Percentiles rank a stretch among this genome's conserved stretches.
phyloP scores from a whole-genome alignment of 2,888 invertebrate species.

The Nasonovia ribisnigri region DNA sequence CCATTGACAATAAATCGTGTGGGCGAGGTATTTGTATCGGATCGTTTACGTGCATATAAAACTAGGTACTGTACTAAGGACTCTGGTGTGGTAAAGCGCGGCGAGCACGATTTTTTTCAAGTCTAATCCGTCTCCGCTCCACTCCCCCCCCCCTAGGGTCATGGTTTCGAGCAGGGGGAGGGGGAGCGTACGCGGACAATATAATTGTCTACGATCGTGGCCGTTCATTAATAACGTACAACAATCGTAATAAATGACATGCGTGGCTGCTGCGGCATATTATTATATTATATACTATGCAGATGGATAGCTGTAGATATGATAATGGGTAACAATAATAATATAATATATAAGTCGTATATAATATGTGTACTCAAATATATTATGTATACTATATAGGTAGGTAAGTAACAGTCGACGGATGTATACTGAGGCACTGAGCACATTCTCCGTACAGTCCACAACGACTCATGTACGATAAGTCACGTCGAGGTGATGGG shows the following conservation, averaged over 20 bases:
- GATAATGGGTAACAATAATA: slow-evolving; percentile 16
- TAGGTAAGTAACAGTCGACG: not conserved
- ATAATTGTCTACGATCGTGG: slow-evolving; percentile 30
- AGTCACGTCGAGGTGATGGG: slow-evolving; percentile 33
- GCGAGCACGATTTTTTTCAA: slow-evolving; percentile 31
- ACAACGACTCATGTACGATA: not conserved
- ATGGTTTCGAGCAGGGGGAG: not conserved
- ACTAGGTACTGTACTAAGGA: not conserved
- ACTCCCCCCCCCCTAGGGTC: not conserved
- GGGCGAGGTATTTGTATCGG: slow-evolving; percentile 38
- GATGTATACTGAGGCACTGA: not conserved
- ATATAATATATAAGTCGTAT: not conserved
- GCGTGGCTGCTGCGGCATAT: not conserved
- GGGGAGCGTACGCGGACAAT: slow-evolving; percentile 1
- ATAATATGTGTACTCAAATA: not conserved
- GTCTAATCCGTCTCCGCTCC: slow-evolving; percentile 21
- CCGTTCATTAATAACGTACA: slow-evolving; percentile 37
- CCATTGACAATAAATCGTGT: slow-evolving; percentile 45
- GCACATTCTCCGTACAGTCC: not conserved
- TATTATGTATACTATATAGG: not conserved
- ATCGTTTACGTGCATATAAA: slow-evolving; percentile 26
- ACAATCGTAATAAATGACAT: slow-evolving; percentile 45
- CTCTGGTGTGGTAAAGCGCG: slow-evolving; percentile 12
- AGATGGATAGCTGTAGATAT: slow-evolving; percentile 22
- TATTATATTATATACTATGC: not conserved